Conservation (phyloP, 1,140 invertebrate species). For the Drosophila funebris region DNA sequence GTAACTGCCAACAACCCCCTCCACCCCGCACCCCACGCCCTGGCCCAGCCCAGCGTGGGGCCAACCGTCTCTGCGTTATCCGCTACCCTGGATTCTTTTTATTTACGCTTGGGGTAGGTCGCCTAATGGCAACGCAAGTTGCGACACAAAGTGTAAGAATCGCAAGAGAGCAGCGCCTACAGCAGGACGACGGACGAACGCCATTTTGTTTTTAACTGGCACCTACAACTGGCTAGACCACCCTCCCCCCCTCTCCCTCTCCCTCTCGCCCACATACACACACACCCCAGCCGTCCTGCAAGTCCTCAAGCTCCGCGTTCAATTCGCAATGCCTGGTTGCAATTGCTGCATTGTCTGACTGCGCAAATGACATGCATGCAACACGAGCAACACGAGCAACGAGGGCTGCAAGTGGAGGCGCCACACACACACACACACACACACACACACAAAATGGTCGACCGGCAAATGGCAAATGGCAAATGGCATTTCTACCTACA, state of each 20-base stretch:
- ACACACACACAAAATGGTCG: constrained; percentile 66
- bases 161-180: no score
- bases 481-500: no score
- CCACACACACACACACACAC: constrained; percentile 9
- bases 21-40: no score
- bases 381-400: no score
- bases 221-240: constrained; percentile 8
- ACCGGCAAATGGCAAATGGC: constrained; percentile 63
- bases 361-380: constrained; percentile 81
- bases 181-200: constrained; percentile 24
- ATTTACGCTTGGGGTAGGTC: constrained; percentile 63
- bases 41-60: no score
- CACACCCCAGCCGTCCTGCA: no score
- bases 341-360: constrained; percentile 64
- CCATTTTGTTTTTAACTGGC: constrained; percentile 64
- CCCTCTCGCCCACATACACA: no score
- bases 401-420: constrained; percentile 14
- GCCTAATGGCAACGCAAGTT: constrained; percentile 76
- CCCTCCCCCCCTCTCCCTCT: background rate
- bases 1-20: constrained; percentile 8
- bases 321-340: constrained; percentile 11
- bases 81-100: no score
- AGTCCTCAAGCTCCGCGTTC: no score
- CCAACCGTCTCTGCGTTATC: no score
- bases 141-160: constrained; percentile 27